These are phyloP conservation scores for Achatina immaculata DNA, from an alignment of 1,140 invertebrate species.

Conservation along the genomic window DNA sequence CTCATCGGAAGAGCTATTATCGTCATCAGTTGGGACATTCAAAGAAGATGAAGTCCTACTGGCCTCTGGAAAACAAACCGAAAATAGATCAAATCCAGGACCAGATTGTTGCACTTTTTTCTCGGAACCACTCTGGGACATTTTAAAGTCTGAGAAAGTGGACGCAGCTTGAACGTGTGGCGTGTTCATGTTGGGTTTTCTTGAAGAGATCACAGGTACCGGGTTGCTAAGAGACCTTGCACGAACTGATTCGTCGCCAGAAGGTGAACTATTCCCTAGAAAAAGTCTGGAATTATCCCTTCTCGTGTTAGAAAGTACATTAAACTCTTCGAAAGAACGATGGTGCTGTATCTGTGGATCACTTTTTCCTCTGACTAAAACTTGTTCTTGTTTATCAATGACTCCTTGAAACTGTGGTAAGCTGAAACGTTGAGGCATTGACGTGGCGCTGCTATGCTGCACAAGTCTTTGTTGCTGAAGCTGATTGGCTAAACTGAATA, in stretches of 20 bases:
- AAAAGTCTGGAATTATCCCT: neutral
- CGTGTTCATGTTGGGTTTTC: neutral
- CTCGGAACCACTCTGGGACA: neutral
- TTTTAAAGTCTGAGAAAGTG: neutral
- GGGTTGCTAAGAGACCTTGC: slow-evolving; percentile 15
- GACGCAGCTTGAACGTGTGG: neutral
- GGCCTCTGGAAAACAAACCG: too few species aligned
- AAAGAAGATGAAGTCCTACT: neutral
- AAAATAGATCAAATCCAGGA: neutral
- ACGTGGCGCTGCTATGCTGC: neutral
- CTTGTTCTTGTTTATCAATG: neutral
- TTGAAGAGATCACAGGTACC: neutral
- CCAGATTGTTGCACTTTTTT: neutral
- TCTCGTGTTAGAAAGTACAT: too few species aligned
- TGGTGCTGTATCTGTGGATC: neutral
- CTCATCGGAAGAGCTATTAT: slow-evolving; percentile 17
- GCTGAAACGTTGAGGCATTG: neutral
- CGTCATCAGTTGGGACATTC: neutral
- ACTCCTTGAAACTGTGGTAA: neutral
- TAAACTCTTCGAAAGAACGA: neutral
- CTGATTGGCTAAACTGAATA: neutral
- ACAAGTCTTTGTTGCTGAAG: neutral
- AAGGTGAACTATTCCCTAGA: neutral
- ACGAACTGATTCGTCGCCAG: neutral
- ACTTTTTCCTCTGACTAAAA: neutral